These are phyloP conservation scores for Perca flavescens DNA, from an alignment of 2,113 vertebrate genomes.

Conservation along the genomic window DNA sequence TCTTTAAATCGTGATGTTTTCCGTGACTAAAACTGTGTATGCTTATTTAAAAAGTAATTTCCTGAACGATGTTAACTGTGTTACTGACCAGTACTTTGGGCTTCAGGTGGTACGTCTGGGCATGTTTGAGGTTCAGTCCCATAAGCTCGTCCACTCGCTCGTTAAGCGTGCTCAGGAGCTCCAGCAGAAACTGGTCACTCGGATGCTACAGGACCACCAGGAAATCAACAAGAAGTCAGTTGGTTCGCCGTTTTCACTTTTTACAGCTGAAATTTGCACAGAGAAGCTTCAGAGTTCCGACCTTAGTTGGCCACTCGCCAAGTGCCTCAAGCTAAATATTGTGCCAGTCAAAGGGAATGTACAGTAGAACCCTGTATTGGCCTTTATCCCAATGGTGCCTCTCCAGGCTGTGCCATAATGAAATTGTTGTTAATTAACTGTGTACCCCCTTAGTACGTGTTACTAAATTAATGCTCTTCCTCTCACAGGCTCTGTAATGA, in stretches of 20 bases:
- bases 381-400: not conserved
- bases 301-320: not conserved
- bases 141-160: slow-evolving; percentile 86
- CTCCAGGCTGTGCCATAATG: slow-evolving; percentile 9
- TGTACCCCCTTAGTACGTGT: not conserved
- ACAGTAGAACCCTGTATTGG: not conserved
- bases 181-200: slow-evolving; percentile 82
- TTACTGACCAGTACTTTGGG: slow-evolving; percentile 8
- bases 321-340: not conserved
- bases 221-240: slow-evolving; percentile 81
- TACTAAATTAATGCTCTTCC: slow-evolving; percentile 17
- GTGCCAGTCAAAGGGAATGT: not conserved
- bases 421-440: slow-evolving; percentile 11
- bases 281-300: not conserved
- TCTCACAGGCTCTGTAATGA: slow-evolving; percentile 87
- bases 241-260: not conserved
- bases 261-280: not conserved
- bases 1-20: not conserved
- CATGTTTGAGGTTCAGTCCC: slow-evolving; percentile 91
- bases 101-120: slow-evolving; percentile 86
- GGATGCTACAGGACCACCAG: slow-evolving; percentile 86
- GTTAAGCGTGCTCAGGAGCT: slow-evolving; percentile 84
- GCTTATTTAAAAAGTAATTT: not conserved
- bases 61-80: not conserved
- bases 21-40: not conserved